Base-by-base conservation (phyloP, 2,888 invertebrate species). In the Macaria liturata region DNA sequence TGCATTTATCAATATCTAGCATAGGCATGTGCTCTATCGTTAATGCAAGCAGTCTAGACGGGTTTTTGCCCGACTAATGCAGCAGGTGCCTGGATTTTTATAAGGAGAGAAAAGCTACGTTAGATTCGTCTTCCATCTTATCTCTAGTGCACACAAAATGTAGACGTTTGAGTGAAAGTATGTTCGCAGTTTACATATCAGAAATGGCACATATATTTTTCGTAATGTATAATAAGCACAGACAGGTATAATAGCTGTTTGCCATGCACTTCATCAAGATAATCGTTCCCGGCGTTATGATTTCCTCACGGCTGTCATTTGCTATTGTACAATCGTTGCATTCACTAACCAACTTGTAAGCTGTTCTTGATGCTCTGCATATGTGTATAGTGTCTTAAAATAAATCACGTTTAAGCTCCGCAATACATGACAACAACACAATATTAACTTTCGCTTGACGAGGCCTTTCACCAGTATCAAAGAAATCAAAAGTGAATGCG, bases 11-110 rank as follows among this genome's bases (percentile, higher is more conserved):
- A 63, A 68, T 72, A 75, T 68, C 62, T 72, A 66, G 70, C 68
- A 69, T 76, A 74, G 67, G 73, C 72, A 62, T 68, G 75, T 71
- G 76, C 72, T 74, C 66, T 68, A 64, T 73, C 70, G 70, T 67
- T 64, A 77, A 73, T 70, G 73, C 67, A 72, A 71, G 70, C 68
- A 62, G 88, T 88, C 87, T 89, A 89, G 89, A 89, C 88, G 64
- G 69, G 82, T 87, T 86, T 88, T 88, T 86, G 69, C 74, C 63
- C 65, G 63, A 70, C 61, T 73, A 76, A 76, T 74, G 75, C 62
- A 74, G 75, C 82, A 81, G 81, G 80, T 86, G 81, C 72, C 72
- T 73, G 71, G 68, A 76, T 80, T 71, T 66, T 67, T 70, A 71
- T 64, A 65, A 72, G 67, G 68, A 71, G 69, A 65, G 68, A 70